Conservation (phyloP, 1,140 invertebrate species). For the Drosophila nasuta region DNA sequence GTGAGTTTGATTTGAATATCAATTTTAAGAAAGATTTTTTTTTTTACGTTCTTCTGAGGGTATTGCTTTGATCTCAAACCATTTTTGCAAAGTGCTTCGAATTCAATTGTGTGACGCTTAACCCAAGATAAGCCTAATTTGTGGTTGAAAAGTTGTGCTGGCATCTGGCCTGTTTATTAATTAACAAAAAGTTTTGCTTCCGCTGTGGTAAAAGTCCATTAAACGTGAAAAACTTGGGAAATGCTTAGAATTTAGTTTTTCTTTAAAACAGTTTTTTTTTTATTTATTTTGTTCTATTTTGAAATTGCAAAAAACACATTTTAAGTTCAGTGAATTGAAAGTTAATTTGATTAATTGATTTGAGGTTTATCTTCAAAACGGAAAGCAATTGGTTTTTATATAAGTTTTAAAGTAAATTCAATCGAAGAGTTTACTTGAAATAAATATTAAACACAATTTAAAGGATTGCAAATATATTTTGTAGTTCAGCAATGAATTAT, state of each 20-base stretch:
- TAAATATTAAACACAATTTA: too few relatives aligned
- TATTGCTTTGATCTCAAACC: conserved; percentile 17
- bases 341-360: too few relatives aligned
- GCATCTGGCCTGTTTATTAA: background rate
- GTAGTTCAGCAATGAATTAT: too few relatives aligned
- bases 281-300: background rate
- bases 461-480: too few relatives aligned
- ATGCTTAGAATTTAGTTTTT: background rate
- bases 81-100: conserved; percentile 1
- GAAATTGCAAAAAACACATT: background rate
- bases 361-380: too few relatives aligned
- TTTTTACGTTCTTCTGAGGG: background rate
- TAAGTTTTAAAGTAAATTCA: too few relatives aligned
- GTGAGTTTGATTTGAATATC: conserved; percentile 37
- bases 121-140: conserved; percentile 17
- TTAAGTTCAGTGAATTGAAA: too few relatives aligned
- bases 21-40: conserved; percentile 11
- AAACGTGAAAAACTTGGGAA: background rate
- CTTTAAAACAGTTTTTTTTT: background rate
- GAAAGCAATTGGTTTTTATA: too few relatives aligned
- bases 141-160: conserved; percentile 16
- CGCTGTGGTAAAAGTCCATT: conserved; percentile 12
- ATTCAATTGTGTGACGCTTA: conserved; percentile 10
- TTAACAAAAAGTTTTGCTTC: conserved; percentile 4
- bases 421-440: too few relatives aligned